Conservation (phyloP, 2,113 vertebrate genomes). For the Ceuthmochares aereus region DNA sequence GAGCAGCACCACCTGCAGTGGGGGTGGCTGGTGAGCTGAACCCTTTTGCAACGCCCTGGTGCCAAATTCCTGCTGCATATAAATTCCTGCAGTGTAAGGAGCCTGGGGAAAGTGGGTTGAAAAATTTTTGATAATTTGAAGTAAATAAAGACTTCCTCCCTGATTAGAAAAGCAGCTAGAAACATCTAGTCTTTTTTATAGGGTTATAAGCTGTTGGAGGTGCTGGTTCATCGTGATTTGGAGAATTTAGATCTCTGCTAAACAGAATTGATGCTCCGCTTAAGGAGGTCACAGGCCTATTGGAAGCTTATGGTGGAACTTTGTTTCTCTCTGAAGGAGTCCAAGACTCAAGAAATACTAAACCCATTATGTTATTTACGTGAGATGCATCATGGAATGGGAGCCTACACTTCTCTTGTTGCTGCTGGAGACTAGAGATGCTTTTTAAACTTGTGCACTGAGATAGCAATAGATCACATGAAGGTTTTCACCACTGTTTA, state of each 20-base stretch:
- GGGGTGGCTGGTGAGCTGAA: background rate
- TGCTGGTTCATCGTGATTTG: background rate
- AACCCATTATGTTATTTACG: background rate
- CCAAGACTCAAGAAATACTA: background rate
- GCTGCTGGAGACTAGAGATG: background rate
- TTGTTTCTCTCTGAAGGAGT: background rate
- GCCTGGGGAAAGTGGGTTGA: background rate
- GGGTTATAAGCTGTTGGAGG: background rate
- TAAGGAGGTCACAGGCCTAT: background rate
- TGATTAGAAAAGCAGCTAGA: constrained; percentile 29
- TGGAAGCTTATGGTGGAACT: background rate
- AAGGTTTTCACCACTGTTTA: background rate
- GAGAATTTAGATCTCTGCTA: background rate
- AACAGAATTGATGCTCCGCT: background rate
- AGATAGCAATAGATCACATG: background rate
- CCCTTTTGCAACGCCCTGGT: background rate
- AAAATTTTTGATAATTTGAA: background rate
- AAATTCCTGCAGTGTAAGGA: constrained; percentile 1
- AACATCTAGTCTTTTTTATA: background rate
- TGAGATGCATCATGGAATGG: background rate
- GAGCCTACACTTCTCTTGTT: background rate
- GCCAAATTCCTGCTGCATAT: constrained; percentile 16
- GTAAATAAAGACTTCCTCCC: background rate
- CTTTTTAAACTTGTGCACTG: background rate
- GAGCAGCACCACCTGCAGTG: constrained; percentile 45